A percentile compares a stretch with the other conserved stretches of the same genome.
Evolutionary conservation across 2,113 vertebrate genomes (phyloP).

Genomic region (Rhinogobius similis): DNA sequence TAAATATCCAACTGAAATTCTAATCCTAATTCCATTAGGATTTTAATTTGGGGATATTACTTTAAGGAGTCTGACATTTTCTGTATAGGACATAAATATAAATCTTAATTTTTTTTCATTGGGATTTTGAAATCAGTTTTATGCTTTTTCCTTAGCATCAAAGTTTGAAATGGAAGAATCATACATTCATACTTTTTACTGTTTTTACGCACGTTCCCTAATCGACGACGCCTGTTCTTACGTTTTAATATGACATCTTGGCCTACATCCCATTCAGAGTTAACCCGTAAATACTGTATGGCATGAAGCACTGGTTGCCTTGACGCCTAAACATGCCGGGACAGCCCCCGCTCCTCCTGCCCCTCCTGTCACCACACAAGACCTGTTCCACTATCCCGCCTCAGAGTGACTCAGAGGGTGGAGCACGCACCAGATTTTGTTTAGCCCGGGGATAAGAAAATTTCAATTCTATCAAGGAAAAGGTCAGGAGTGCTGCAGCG

Average conservation of each 20-base stretch:
- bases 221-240: background rate
- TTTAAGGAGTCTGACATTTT: too few relatives aligned
- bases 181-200: too few relatives aligned
- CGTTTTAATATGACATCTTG: too few relatives aligned
- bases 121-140: too few relatives aligned
- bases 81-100: too few relatives aligned
- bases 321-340: conserved; percentile 25
- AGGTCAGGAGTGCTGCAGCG: conserved; percentile 65
- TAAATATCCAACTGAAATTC: too few relatives aligned
- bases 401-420: conserved; percentile 70
- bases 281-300: too few relatives aligned
- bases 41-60: too few relatives aligned
- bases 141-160: too few relatives aligned
- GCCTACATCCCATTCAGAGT: conserved; percentile 38
- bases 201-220: background rate
- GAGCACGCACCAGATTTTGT: conserved; percentile 66
- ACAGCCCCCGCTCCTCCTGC: conserved; percentile 29
- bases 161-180: too few relatives aligned
- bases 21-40: too few relatives aligned
- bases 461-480: conserved; percentile 70
- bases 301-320: conserved; percentile 16
- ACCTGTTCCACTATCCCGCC: conserved; percentile 57
- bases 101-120: too few relatives aligned
- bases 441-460: conserved; percentile 72
- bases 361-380: conserved; percentile 27